Evolutionary conservation across 1,140 invertebrate species (phyloP).

Genomic region (Acromyrmex echinatior): DNA sequence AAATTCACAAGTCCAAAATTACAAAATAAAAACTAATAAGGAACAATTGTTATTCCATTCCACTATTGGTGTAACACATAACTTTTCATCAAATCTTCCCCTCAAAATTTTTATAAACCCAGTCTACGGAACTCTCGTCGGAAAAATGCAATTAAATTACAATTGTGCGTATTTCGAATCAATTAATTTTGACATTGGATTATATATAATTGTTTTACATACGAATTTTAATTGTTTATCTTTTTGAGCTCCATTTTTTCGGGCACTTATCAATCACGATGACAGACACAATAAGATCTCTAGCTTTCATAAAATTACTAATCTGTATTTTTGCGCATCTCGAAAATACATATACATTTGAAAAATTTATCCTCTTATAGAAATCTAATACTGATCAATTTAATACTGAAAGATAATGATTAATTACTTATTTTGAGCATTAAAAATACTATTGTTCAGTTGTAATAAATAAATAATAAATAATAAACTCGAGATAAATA

Average conservation of each 20-base stretch:
- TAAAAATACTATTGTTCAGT: too few relatives aligned
- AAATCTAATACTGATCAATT: too few relatives aligned
- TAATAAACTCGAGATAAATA: too few relatives aligned
- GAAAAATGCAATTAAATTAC: conserved; percentile 1
- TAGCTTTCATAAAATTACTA: conserved; percentile 17
- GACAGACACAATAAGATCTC: neutral
- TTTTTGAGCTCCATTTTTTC: neutral
- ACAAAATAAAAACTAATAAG: neutral
- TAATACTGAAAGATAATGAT: too few relatives aligned
- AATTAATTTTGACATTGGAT: conserved; percentile 22
- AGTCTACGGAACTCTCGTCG: neutral
- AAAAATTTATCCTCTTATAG: neutral
- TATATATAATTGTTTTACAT: neutral
- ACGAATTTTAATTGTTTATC: neutral
- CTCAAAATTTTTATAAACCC: neutral
- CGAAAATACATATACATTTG: conserved; percentile 30
- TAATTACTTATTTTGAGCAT: too few relatives aligned
- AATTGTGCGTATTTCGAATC: conserved; percentile 33
- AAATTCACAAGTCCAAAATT: neutral
- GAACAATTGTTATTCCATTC: neutral
- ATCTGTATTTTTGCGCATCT: neutral
- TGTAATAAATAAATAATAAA: too few relatives aligned
- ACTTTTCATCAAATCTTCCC: neutral
- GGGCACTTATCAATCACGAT: neutral
- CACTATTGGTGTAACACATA: neutral